phyloP scores from a whole-genome alignment of 2,797 vertebrate genomes.

The Xenops minutus region DNA sequence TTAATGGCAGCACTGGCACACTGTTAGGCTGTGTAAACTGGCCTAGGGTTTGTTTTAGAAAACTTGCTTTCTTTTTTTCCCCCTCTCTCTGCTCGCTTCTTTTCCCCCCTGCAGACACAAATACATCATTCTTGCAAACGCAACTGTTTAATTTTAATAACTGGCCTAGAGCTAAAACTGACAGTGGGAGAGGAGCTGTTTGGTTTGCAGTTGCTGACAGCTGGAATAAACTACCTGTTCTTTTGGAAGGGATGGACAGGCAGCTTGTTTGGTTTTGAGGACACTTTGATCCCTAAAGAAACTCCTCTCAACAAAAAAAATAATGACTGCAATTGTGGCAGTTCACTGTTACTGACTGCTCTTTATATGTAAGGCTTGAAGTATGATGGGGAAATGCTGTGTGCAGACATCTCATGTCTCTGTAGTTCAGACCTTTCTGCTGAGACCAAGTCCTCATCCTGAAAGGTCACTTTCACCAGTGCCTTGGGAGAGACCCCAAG shows the following conservation, averaged over 20 bases:
- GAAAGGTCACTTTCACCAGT: not conserved
- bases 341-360: not conserved
- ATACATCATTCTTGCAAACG: not conserved
- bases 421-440: not conserved
- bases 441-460: not conserved
- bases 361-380: not conserved
- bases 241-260: slow-evolving; percentile 21
- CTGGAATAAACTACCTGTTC: slow-evolving; percentile 65
- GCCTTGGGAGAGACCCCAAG: not conserved
- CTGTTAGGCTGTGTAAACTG: not conserved
- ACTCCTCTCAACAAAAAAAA: not conserved
- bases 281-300: slow-evolving; percentile 31
- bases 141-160: slow-evolving; percentile 64
- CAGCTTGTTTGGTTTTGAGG: slow-evolving; percentile 34
- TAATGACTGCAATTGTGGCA: not conserved
- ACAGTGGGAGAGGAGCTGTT: slow-evolving; percentile 33
- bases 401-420: not conserved
- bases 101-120: not conserved
- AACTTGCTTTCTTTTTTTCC: not conserved
- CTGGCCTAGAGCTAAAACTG: slow-evolving; percentile 61
- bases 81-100: not conserved
- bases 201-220: slow-evolving; percentile 37
- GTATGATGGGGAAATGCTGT: accelerated
- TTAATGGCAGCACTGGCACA: not conserved
- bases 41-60: slow-evolving; percentile 14